These are phyloP conservation scores for Oryzias javanicus DNA, from an alignment of 2,113 vertebrate species.

Conservation along the genomic window DNA sequence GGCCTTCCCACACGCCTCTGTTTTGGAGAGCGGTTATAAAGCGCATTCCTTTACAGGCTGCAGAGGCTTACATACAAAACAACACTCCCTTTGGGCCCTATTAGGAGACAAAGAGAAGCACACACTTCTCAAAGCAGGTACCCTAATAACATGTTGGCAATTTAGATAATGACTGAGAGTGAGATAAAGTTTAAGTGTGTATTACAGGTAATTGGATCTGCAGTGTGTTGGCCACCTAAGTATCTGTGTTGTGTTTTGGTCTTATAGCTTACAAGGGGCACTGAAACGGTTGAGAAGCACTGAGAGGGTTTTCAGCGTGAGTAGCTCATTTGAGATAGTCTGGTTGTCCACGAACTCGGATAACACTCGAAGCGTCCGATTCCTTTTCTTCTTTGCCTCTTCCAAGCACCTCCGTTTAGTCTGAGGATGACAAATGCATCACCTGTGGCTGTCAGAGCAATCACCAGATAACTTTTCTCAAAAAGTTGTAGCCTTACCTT, in stretches of 20 bases:
- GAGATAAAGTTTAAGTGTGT: slow-evolving; percentile 96
- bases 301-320: slow-evolving; percentile 36
- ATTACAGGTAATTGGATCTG: slow-evolving; percentile 96
- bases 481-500: slow-evolving; percentile 68
- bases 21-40: slow-evolving; percentile 69
- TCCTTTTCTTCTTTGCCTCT: slow-evolving; percentile 35
- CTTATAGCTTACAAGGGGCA: slow-evolving; percentile 39
- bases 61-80: slow-evolving; percentile 92
- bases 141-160: slow-evolving; percentile 94
- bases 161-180: slow-evolving; percentile 98
- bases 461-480: slow-evolving; percentile 57
- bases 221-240: slow-evolving; percentile 77
- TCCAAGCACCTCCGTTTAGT: slow-evolving; percentile 65
- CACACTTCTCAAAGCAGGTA: slow-evolving; percentile 74
- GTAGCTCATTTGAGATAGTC: slow-evolving; percentile 42
- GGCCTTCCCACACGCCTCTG: slow-evolving; percentile 41
- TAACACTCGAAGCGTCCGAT: slow-evolving; percentile 34
- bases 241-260: slow-evolving; percentile 47
- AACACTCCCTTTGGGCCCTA: slow-evolving; percentile 90
- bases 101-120: slow-evolving; percentile 83
- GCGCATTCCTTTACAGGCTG: slow-evolving; percentile 85
- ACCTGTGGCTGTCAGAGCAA: slow-evolving; percentile 63
- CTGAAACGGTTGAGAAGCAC: slow-evolving; percentile 57
- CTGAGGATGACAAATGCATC: slow-evolving; percentile 63
- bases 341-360: slow-evolving; percentile 11